phyloP scores from a whole-genome alignment of 2,888 invertebrate species.

The Frankliniella intonsa region DNA sequence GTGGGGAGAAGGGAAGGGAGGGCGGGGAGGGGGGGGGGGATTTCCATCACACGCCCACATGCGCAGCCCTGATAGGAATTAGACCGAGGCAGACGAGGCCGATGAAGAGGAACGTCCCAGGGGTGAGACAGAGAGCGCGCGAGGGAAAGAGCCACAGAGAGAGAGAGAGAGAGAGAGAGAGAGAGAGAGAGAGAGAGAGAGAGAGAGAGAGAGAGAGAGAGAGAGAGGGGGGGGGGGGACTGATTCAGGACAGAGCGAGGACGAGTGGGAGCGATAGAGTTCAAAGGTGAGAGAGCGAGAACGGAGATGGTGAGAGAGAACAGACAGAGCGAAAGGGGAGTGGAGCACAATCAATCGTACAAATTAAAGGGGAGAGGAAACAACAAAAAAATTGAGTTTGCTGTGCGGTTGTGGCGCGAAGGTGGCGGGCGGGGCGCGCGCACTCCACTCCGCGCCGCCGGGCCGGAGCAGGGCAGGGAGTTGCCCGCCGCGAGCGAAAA shows the following conservation, averaged over 20 bases:
- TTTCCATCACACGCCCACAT: background rate
- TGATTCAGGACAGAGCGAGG: background rate
- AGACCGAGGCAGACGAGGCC: too few species aligned
- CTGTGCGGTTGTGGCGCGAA: background rate
- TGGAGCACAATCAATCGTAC: background rate
- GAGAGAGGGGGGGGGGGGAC: too few species aligned
- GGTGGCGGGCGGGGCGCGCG: background rate
- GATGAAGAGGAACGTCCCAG: background rate
- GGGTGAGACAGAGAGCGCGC: constrained; percentile 13
- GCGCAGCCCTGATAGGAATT: background rate
- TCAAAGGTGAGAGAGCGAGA: constrained; percentile 12
- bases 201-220: background rate
- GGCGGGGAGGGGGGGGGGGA: background rate
- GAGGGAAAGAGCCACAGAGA: background rate
- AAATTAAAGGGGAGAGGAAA: background rate
- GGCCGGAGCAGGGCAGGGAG: too few species aligned
- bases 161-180: constrained; percentile 25
- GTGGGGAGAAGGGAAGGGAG: background rate
- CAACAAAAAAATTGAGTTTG: background rate
- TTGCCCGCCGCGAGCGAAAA: too few species aligned
- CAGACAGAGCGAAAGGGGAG: background rate
- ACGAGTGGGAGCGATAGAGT: background rate
- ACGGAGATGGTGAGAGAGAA: constrained; percentile 1
- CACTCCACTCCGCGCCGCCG: too few species aligned
- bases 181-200: background rate